Base-by-base conservation (phyloP, 2,113 vertebrate genomes). In the Probosciger aterrimus region DNA sequence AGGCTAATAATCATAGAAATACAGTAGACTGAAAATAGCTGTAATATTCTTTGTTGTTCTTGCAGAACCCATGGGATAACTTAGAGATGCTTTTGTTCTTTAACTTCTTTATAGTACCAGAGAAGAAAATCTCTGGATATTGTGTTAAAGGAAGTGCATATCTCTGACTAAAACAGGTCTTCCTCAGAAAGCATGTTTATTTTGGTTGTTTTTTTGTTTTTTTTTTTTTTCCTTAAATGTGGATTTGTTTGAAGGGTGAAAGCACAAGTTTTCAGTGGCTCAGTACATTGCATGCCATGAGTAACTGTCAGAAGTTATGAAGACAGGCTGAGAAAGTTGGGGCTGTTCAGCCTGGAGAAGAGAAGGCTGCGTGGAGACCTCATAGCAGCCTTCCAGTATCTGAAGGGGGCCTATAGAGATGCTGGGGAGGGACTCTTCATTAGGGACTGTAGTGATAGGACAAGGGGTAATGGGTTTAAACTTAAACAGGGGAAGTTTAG, bases 261-360 rank as follows among this genome's bases (percentile, higher is more conserved):
- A 73, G 55, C 82, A 52, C 1, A 7, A 50, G 24, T 64, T 90
- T 91, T 85, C 44, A 59, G 44, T 65, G 70, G 49, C 87, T 86
- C 2, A 0, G 46, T 88, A 63, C 64, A 11, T 50, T 70, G 79
- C 37, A 23, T 92, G 76, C 55, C 5, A 0, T 65, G 52, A 96
- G 68, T 71, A 70, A 85, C 85, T 96, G 79, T 92, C 85, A 90
- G 83, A 92, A 90, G 63, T n/a, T n/a, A n/a, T n/a, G n/a, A n/a
- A n/a, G n/a, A n/a, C n/a, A n/a, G n/a, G n/a, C n/a, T n/a, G n/a
- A n/a, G n/a, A n/a, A n/a, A n/a, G n/a, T n/a, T n/a, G n/a, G n/a
- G n/a, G n/a, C n/a, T n/a, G n/a, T n/a, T n/a, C n/a, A n/a, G n/a
- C n/a, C n/a, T n/a, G n/a, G n/a, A n/a, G n/a, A n/a, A n/a, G n/a